phyloP scores from a whole-genome alignment of 2,797 vertebrate species.

The Ciconia nigra region DNA sequence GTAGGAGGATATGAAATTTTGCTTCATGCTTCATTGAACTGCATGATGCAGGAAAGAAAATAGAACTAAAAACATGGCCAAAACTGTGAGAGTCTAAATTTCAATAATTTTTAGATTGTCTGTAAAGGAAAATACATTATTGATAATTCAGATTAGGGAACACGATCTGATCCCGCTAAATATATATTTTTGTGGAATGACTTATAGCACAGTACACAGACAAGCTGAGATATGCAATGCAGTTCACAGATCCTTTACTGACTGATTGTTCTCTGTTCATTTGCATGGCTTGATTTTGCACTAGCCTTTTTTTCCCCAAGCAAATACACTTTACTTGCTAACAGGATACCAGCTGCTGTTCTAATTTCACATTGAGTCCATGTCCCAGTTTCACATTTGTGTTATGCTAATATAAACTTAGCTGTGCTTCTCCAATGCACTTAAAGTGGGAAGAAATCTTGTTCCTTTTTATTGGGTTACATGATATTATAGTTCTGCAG shows the following conservation, averaged over 20 bases:
- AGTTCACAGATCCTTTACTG: background rate
- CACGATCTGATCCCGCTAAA: background rate
- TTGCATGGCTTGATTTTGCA: conserved; percentile 27
- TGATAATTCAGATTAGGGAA: background rate
- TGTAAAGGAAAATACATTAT: background rate
- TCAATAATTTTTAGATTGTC: background rate
- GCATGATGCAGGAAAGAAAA: background rate
- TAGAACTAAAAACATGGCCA: background rate
- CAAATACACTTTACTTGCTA: conserved; percentile 54
- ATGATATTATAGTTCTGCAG: background rate
- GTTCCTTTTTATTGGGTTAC: background rate
- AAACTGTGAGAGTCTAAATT: background rate
- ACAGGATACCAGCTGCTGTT: conserved; percentile 59
- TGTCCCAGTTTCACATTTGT: conserved; percentile 62
- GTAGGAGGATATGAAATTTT: background rate
- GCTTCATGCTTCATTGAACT: background rate
- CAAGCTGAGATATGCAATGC: background rate
- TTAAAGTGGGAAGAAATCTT: background rate
- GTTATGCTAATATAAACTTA: conserved; percentile 53
- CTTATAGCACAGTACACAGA: background rate
- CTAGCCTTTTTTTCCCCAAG: background rate
- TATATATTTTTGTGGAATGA: background rate
- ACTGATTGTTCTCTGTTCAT: conserved; percentile 21
- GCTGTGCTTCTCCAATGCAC: background rate
- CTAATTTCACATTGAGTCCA: conserved; percentile 42